These are phyloP conservation scores for Chloromyia formosa DNA, from an alignment of 2,888 invertebrate genomes.

Conservation along the genomic window DNA sequence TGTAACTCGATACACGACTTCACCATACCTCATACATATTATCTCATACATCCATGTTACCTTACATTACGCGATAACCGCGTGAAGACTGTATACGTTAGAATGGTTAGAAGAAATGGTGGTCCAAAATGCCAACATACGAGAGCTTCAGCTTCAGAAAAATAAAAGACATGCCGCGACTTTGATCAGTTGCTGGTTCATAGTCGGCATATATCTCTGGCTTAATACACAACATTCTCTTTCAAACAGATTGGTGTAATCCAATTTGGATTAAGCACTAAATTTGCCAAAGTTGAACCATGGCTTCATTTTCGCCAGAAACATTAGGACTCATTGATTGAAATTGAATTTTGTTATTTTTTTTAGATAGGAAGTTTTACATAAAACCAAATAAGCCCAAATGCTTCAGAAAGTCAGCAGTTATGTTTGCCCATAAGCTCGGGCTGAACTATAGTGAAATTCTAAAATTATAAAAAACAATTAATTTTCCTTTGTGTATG, in stretches of 20 bases:
- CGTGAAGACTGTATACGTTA: conserved; percentile 20
- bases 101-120: conserved; percentile 42
- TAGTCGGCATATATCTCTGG: conserved; percentile 28
- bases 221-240: conserved; percentile 20
- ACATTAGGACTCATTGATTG: too few relatives aligned
- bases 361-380: too few relatives aligned
- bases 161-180: conserved; percentile 40
- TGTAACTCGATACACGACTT: too few relatives aligned
- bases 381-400: too few relatives aligned
- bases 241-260: not conserved
- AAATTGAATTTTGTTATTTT: too few relatives aligned
- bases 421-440: too few relatives aligned
- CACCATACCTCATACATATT: not conserved
- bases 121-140: conserved; percentile 26
- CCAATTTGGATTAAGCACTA: not conserved
- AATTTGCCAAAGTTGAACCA: too few relatives aligned
- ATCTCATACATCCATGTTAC: conserved; percentile 3
- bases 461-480: too few relatives aligned
- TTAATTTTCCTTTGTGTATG: too few relatives aligned
- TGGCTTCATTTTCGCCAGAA: too few relatives aligned
- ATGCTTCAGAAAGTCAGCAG: too few relatives aligned
- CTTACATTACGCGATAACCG: conserved; percentile 6
- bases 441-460: too few relatives aligned
- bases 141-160: conserved; percentile 31
- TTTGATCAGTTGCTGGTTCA: conserved; percentile 39